phyloP scores from a whole-genome alignment of 2,888 invertebrate species.

The Nezara viridula region DNA sequence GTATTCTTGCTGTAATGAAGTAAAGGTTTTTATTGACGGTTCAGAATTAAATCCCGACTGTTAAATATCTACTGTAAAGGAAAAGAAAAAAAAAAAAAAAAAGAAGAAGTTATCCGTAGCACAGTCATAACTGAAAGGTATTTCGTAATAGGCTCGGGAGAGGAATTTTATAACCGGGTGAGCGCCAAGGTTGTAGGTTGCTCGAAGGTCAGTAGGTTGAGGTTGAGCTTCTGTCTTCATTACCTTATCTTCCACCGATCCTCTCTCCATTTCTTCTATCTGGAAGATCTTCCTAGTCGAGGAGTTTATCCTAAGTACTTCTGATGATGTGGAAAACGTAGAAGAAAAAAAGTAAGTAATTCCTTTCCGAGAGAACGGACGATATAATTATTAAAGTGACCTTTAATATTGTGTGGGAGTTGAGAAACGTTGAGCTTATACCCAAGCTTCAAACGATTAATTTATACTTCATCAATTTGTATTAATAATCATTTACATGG shows the following conservation, averaged over 20 bases:
- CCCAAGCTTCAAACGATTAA: neutral
- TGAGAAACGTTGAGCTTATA: neutral
- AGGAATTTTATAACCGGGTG: constrained; percentile 13
- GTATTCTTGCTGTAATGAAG: too few species aligned
- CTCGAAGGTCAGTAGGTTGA: neutral
- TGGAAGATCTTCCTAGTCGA: neutral
- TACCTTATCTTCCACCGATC: too few species aligned
- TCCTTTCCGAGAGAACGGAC: neutral
- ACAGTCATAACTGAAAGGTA: neutral
- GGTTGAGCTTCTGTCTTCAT: neutral
- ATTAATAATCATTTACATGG: neutral
- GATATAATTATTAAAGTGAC: neutral
- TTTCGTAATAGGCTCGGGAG: neutral
- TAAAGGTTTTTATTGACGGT: too few species aligned
- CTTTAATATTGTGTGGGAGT: neutral
- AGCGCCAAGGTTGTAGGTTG: neutral
- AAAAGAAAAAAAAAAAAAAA: neutral
- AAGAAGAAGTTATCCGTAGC: neutral
- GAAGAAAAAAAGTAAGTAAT: neutral
- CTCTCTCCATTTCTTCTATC: neutral
- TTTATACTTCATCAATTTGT: neutral
- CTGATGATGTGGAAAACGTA: neutral
- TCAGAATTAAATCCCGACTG: neutral
- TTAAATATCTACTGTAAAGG: neutral
- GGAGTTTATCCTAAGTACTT: neutral